phyloP scores from a whole-genome alignment of 2,113 vertebrate genomes.

The Vulpes lagopus region DNA sequence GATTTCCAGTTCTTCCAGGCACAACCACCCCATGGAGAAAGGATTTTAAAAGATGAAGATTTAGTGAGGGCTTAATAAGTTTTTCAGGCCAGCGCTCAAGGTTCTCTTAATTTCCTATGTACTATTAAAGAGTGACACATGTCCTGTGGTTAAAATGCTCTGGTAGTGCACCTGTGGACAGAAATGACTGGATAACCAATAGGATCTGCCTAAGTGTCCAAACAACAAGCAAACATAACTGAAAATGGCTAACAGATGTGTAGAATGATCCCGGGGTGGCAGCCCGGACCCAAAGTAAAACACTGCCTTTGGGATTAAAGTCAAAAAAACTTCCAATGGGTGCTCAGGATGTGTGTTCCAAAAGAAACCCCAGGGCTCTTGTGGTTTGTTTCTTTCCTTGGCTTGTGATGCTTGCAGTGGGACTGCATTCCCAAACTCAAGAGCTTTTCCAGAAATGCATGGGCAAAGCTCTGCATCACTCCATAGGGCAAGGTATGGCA shows the following conservation, averaged over 20 bases:
- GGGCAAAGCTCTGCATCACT: not conserved
- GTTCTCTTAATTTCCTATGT: not conserved
- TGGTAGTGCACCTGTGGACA: not conserved
- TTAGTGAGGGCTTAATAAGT: slow-evolving; percentile 1
- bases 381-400: not conserved
- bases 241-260: not conserved
- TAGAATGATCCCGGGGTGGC: not conserved
- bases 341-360: not conserved
- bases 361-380: not conserved
- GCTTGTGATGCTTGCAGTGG: too few species aligned
- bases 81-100: slow-evolving; percentile 18
- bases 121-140: not conserved
- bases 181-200: not conserved
- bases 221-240: slow-evolving; percentile 20
- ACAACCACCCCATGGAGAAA: slow-evolving; percentile 33
- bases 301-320: not conserved
- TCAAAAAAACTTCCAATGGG: not conserved
- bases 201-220: not conserved
- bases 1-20: slow-evolving; percentile 52
- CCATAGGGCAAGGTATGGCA: too few species aligned
- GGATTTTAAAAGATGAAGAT: slow-evolving; percentile 1
- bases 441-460: not conserved
- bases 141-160: not conserved
- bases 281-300: not conserved
- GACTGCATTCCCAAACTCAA: not conserved